Conservation (phyloP, 2,797 vertebrate species). For the Fringilla coelebs region DNA sequence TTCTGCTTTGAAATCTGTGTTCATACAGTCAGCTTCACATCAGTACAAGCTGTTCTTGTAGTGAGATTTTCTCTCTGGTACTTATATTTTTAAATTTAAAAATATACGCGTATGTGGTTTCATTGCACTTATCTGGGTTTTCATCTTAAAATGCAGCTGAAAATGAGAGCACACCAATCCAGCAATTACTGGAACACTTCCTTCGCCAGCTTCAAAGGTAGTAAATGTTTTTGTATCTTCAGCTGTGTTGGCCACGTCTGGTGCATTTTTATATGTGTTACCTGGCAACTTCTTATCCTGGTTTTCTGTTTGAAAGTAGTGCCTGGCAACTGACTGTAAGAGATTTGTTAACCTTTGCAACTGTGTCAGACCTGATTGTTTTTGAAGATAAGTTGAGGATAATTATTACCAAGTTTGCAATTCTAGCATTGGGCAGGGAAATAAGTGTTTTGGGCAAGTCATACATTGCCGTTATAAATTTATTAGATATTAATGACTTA, state of each 20-base stretch:
- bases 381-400: background rate
- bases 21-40: background rate
- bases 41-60: background rate
- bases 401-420: background rate
- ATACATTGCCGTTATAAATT: background rate
- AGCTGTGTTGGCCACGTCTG: background rate
- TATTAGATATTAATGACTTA: background rate
- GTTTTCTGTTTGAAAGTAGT: background rate
- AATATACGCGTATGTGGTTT: background rate
- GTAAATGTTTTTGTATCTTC: background rate
- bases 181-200: slow-evolving; percentile 94
- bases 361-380: background rate
- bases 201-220: slow-evolving; percentile 96
- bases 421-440: background rate
- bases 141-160: slow-evolving; percentile 74
- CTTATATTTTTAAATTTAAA: background rate
- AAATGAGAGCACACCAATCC: slow-evolving; percentile 91
- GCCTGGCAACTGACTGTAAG: background rate
- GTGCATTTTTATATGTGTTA: background rate
- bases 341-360: background rate
- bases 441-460: background rate
- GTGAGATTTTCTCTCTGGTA: background rate
- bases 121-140: background rate
- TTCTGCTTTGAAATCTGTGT: background rate
- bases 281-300: background rate